Base-by-base conservation (phyloP, 2,888 invertebrate genomes). In the Aricia artaxerxes region DNA sequence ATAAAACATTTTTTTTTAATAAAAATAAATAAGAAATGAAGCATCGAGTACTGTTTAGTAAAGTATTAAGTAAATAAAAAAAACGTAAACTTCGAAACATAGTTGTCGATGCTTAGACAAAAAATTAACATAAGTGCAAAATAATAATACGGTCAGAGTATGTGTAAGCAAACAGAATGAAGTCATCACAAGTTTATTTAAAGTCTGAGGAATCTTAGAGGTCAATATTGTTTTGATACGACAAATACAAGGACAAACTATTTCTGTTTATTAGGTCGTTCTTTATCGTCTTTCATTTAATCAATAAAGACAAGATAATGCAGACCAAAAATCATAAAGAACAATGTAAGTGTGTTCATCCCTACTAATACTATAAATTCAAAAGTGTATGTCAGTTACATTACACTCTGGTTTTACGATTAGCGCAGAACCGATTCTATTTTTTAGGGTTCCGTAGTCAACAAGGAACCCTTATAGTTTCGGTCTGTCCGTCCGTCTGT, bases 141-240 rank as follows among this genome's bases (percentile, higher is more conserved):
- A 57, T 76, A 76, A 76, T 76, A n/a, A 57, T 31, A 24, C 11
- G 57, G 44, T 44, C 44, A 24, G 16, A 16, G 57, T 16, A 57
- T 57, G 16, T 57, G 57, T 57, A 16, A 57, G 53, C 35, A 76
- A 57, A 76, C 53, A 57, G 57, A 35, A 57, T 76, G 76, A 76
- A 13, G 31, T 53, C 53, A 76, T 76, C 76, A 53, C 73, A 73
- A 73, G 75, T 44, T 76, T 53, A 76, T 76, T 76, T 35, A 53
- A 53, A 76, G 31, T 76, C 53, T 53, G 57, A 75, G 75, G 49
- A 75, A 49, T 75, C 49, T 49, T 24, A 44, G 75, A 35, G 76
- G 76, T 76, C 76, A 76, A 76, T 53, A 11, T 57, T 76, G 76
- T 76, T 76, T 16, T 35, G 24, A 35, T 76, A 53, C 5, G 57